Evolutionary conservation across 2,888 invertebrate species (phyloP).

Genomic region (Volucella zonaria): DNA sequence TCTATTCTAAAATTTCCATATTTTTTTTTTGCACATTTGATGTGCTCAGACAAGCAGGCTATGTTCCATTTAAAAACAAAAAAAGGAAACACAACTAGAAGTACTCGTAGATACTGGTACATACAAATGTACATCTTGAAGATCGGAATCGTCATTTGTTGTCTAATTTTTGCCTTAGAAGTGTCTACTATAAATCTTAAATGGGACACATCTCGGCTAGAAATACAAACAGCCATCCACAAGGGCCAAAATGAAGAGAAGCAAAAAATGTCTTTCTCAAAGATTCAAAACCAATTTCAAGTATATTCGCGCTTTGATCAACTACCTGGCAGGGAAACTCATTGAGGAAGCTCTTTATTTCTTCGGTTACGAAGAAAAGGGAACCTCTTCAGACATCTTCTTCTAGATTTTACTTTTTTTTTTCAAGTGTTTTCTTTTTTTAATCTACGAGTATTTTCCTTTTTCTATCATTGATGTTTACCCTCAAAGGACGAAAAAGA

Average conservation of each 20-base stretch:
- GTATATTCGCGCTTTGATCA: slow-evolving; percentile 49
- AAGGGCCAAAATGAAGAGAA: slow-evolving; percentile 1
- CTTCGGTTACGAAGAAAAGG: neutral
- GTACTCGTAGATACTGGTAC: neutral
- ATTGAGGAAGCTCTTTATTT: slow-evolving; percentile 7
- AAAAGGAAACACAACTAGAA: slow-evolving; percentile 37
- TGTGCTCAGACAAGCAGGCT: slow-evolving; percentile 38
- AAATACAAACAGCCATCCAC: neutral
- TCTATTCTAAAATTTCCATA: slow-evolving; percentile 20
- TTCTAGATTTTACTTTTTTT: neutral
- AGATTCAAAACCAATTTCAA: slow-evolving; percentile 50
- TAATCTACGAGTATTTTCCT: neutral
- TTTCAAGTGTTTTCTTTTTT: neutral
- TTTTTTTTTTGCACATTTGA: slow-evolving; percentile 25
- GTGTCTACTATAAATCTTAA: slow-evolving; percentile 41
- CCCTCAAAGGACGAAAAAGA: slow-evolving; percentile 45
- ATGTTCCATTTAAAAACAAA: slow-evolving; percentile 66
- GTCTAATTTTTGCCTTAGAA: slow-evolving; percentile 42
- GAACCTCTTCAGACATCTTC: slow-evolving; percentile 22
- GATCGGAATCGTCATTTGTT: slow-evolving; percentile 28
- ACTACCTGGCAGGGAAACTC: slow-evolving; percentile 8
- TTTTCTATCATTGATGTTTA: slow-evolving; percentile 35
- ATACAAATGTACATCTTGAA: slow-evolving; percentile 24
- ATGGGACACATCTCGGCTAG: slow-evolving; percentile 28
- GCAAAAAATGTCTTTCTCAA: slow-evolving; percentile 27